Base-by-base conservation (phyloP, 2,888 invertebrate genomes). In the Lasioglossum leucozonium region DNA sequence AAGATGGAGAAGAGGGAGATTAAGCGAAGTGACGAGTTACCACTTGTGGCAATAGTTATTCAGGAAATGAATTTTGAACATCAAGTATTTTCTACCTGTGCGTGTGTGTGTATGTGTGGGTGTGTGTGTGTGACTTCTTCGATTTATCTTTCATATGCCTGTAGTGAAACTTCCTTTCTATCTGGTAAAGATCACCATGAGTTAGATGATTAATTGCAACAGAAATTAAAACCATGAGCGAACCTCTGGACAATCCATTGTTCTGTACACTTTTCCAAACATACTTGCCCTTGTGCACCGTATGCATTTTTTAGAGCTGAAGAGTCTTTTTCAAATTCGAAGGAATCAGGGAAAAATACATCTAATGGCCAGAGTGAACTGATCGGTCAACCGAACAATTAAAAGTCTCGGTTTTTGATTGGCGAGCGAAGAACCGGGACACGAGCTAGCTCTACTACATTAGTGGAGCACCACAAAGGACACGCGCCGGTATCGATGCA, bases 141-240 rank as follows among this genome's bases (percentile, higher is more conserved):
- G 13, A 58, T 13, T 58, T 58, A 58, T 13, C 47, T 58, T 58
- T 10, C 58, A 26, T 26, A 13, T 26, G 6, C 11, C n/a, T 55
- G 58, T 26, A 0, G 26, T 58, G 26, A n/a, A 58, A 51, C 51
- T 22, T 47, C 47, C 22, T 47, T 22, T 18, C 22, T 22, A 16
- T 16, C 0, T 6, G 47, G 8, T 47, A 22, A 47, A 47, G 18
- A 47, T 18, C 18, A 18, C 16, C 6, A 47, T 13, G 18, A 47
- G 47, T 18, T 47, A 47, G 44, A 47, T 18, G 44, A 47, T 47
- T 18, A 47, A 47, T 47, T 47, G 22, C 93, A 30, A 89, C 88
- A 77, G 92, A 93, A 86, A 92, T 93, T 44, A 92, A 91, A 75
- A 84, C 91, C 11, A 93, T 94, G 67, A 93, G 92, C 76, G 92